Conservation (phyloP, 2,888 invertebrate genomes). For the Acheta domesticus region DNA sequence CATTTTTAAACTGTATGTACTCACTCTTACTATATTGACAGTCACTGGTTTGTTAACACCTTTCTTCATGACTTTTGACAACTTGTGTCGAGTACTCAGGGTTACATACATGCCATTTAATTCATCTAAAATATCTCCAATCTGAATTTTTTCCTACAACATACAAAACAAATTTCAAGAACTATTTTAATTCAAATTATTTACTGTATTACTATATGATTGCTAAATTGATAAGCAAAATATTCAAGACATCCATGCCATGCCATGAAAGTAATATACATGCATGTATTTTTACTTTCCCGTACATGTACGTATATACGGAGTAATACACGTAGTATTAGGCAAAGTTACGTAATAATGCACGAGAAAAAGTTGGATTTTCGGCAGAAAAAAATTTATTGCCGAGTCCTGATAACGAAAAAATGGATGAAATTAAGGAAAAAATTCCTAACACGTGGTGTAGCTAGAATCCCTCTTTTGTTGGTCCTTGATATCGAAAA, state of each 20-base stretch:
- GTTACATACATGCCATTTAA: slow-evolving; percentile 56
- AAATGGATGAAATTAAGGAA: too few relatives aligned
- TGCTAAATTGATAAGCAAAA: not conserved
- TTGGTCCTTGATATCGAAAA: too few relatives aligned
- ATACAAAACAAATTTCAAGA: not conserved
- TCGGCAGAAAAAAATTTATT: too few relatives aligned
- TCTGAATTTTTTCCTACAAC: slow-evolving; percentile 56
- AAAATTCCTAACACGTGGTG: too few relatives aligned
- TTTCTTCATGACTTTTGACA: slow-evolving; percentile 52
- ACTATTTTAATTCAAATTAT: not conserved
- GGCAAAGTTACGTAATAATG: too few relatives aligned
- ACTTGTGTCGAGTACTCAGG: slow-evolving; percentile 50
- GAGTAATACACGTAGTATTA: too few relatives aligned
- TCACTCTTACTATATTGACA: slow-evolving; percentile 56
- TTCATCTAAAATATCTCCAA: slow-evolving; percentile 62
- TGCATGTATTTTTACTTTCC: not conserved
- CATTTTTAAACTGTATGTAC: too few relatives aligned
- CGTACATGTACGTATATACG: too few relatives aligned
- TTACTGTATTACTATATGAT: not conserved
- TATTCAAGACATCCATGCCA: not conserved
- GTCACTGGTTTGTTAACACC: slow-evolving; percentile 50
- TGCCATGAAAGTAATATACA: not conserved
- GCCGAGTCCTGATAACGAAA: too few relatives aligned
- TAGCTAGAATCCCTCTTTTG: too few relatives aligned
- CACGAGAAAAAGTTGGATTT: too few relatives aligned